Percentiles rank a stretch among this genome's conserved stretches.
phyloP scores from a whole-genome alignment of 2,797 vertebrate genomes.

The Helicolenus hilgendorfi region DNA sequence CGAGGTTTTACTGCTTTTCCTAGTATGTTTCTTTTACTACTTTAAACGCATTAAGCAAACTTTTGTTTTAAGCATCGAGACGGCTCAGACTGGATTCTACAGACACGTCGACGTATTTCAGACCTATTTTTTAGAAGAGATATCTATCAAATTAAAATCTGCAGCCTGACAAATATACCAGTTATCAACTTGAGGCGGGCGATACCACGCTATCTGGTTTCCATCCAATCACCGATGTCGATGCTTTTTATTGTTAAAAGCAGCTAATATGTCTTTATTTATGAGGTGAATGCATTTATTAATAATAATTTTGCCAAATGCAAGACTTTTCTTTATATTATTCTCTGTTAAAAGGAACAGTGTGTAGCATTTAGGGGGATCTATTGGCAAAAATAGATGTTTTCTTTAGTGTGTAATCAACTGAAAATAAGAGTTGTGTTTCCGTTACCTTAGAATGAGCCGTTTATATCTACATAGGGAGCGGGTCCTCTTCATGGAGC shows the following conservation, averaged over 20 bases:
- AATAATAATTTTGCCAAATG: not conserved
- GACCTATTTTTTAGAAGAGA: not conserved
- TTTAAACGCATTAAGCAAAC: not conserved
- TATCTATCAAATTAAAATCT: not conserved
- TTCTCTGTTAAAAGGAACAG: not conserved
- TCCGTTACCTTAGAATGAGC: no score
- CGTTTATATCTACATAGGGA: no score
- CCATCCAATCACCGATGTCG: not conserved
- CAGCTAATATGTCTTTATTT: not conserved
- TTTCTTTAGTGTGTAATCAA: no score
- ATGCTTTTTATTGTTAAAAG: not conserved
- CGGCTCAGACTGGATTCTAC: not conserved
- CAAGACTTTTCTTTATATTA: not conserved
- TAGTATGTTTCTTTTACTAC: not conserved
- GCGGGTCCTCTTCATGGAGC: no score
- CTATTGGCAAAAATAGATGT: no score
- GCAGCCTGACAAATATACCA: not conserved
- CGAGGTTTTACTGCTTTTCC: not conserved
- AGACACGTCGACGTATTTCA: not conserved
- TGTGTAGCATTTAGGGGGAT: no score
- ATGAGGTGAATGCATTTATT: not conserved
- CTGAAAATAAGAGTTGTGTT: no score
- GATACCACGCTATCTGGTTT: not conserved
- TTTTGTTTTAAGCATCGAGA: not conserved
- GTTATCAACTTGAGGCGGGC: not conserved